A percentile compares a stretch with the other conserved stretches of the same genome.
These are phyloP conservation scores for Papilio polyxenes DNA, from an alignment of 1,140 invertebrate species.

Conservation along the genomic window DNA sequence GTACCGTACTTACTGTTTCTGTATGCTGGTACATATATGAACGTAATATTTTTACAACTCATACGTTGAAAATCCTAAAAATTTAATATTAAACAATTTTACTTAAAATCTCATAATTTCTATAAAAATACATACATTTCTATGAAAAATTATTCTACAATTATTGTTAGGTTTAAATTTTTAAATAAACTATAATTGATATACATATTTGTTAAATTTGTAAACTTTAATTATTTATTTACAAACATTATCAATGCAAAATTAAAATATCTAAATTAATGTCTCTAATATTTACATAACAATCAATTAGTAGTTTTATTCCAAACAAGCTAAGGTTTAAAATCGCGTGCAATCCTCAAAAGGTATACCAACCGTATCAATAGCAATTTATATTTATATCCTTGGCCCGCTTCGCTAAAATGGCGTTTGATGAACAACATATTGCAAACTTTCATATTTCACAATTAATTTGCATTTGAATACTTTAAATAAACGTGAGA, in stretches of 20 bases:
- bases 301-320: slow-evolving; percentile 1
- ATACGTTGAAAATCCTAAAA: not conserved
- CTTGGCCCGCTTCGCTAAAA: slow-evolving; percentile 15
- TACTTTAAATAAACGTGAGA: too few relatives aligned
- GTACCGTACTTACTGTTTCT: not conserved
- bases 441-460: too few relatives aligned
- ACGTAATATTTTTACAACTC: too few relatives aligned
- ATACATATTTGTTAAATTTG: too few relatives aligned
- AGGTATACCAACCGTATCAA: slow-evolving; percentile 26
- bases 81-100: not conserved
- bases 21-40: not conserved
- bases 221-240: too few relatives aligned
- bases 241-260: too few relatives aligned
- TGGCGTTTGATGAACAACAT: slow-evolving; percentile 14
- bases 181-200: too few relatives aligned
- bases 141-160: too few relatives aligned
- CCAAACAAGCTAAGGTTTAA: not conserved
- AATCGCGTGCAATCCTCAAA: not conserved
- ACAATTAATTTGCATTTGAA: too few relatives aligned
- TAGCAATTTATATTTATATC: slow-evolving; percentile 6
- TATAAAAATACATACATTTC: too few relatives aligned
- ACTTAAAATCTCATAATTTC: too few relatives aligned
- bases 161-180: too few relatives aligned
- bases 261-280: not conserved
- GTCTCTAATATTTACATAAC: not conserved